Evolutionary conservation across 2,113 vertebrate species (phyloP).

Genomic region (Gymnorhina tibicen): DNA sequence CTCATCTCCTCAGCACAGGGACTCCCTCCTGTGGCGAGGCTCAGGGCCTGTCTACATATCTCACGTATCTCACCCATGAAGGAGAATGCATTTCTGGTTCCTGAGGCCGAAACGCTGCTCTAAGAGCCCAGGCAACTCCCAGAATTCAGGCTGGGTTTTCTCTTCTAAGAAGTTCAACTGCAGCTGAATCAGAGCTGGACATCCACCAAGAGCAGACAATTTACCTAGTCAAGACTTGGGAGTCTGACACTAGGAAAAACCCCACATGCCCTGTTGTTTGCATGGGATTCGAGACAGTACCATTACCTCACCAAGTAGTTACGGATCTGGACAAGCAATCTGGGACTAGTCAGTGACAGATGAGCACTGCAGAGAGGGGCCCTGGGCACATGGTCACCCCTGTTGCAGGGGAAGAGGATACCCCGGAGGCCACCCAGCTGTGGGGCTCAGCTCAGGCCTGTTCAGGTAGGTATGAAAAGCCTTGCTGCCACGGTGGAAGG

Average conservation of each 20-base stretch:
- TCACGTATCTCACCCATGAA: accelerated
- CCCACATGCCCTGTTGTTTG: neutral
- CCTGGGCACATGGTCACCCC: neutral
- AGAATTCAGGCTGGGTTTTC: neutral
- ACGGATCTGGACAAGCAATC: neutral
- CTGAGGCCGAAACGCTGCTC: neutral
- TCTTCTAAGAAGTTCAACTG: neutral
- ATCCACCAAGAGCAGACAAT: neutral
- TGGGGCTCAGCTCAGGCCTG: neutral
- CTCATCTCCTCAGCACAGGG: neutral
- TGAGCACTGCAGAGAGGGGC: neutral
- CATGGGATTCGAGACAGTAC: accelerated
- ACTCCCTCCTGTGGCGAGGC: neutral
- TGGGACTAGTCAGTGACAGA: neutral
- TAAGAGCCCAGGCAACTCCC: neutral
- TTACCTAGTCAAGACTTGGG: neutral
- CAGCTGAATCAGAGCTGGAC: neutral
- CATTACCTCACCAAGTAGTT: neutral
- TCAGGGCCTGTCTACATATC: no score
- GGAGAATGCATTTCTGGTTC: neutral
- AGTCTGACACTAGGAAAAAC: neutral
- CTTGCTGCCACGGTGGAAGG: accelerated
- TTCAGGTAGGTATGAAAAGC: neutral
- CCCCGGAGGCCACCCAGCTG: neutral
- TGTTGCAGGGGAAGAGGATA: neutral